phyloP scores from a whole-genome alignment of 2,888 invertebrate genomes.

The Bruchidius siliquastri region DNA sequence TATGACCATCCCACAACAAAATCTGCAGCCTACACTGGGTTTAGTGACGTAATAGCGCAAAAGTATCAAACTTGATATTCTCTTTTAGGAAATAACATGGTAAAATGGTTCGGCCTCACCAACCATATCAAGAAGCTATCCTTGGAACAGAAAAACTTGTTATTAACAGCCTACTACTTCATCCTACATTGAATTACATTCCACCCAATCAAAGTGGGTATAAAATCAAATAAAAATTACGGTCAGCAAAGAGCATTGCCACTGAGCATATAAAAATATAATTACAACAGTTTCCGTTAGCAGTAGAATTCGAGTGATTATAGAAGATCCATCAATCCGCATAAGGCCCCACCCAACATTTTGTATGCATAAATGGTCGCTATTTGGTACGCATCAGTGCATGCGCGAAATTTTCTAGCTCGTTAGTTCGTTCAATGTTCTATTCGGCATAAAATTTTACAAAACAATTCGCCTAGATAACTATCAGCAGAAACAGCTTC shows the following conservation, averaged over 20 bases:
- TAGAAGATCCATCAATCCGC: neutral
- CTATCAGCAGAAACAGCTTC: neutral
- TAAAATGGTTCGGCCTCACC: too few relatives aligned
- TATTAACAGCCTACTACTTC: neutral
- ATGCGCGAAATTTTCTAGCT: neutral
- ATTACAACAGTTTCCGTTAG: neutral
- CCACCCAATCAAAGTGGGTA: neutral
- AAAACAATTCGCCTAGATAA: neutral
- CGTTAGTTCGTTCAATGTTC: neutral
- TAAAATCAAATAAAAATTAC: neutral
- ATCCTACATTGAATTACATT: neutral
- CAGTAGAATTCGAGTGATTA: neutral
- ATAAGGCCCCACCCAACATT: neutral
- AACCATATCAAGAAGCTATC: neutral
- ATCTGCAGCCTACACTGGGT: too few relatives aligned
- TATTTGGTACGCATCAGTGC: neutral
- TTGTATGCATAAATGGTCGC: neutral
- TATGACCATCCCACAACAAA: too few relatives aligned
- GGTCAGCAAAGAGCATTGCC: neutral
- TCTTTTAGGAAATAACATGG: too few relatives aligned
- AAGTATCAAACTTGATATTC: too few relatives aligned
- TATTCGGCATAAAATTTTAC: neutral
- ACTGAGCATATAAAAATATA: neutral
- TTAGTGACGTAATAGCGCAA: too few relatives aligned
- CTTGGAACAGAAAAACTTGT: neutral